Conservation (phyloP, 2,888 invertebrate species). For the Drosophila kuntzei region DNA sequence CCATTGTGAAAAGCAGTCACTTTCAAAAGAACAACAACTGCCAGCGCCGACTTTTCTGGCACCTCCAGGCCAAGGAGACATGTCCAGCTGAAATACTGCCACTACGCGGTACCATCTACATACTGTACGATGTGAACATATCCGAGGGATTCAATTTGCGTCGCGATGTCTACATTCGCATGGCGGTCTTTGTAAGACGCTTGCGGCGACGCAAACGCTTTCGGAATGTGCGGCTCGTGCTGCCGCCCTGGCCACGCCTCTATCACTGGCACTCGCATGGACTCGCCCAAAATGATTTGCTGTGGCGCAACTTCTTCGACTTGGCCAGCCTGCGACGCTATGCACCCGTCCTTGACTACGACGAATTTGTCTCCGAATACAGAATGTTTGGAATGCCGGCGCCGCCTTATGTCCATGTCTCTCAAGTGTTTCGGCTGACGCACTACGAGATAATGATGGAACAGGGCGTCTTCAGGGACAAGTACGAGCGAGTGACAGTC, state of each 20-base stretch:
- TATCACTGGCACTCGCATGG: slow-evolving; percentile 94
- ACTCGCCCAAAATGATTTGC: slow-evolving; percentile 87
- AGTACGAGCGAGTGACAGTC: slow-evolving; percentile 89
- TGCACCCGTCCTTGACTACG: slow-evolving; percentile 92
- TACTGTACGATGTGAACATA: slow-evolving; percentile 97
- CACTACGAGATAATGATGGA: slow-evolving; percentile 94
- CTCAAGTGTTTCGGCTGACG: slow-evolving; percentile 92
- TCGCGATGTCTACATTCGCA: slow-evolving; percentile 97
- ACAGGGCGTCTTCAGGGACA: slow-evolving; percentile 92
- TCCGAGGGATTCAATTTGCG: slow-evolving; percentile 98
- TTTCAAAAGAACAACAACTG: slow-evolving; percentile 28
- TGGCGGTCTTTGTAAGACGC: slow-evolving; percentile 92
- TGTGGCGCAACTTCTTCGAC: slow-evolving; percentile 96
- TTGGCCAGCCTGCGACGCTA: slow-evolving; percentile 90
- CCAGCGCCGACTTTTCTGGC: slow-evolving; percentile 36
- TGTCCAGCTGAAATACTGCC: slow-evolving; percentile 56
- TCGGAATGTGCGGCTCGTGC: slow-evolving; percentile 89
- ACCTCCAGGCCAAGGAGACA: slow-evolving; percentile 18
- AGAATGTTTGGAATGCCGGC: slow-evolving; percentile 68
- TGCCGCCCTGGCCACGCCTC: slow-evolving; percentile 96
- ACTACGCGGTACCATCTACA: slow-evolving; percentile 86
- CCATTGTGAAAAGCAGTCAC: slow-evolving; percentile 13
- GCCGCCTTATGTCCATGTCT: slow-evolving; percentile 86
- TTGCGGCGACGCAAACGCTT: slow-evolving; percentile 86
- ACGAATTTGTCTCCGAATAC: slow-evolving; percentile 91